Conservation (phyloP, 1,140 invertebrate species). For the Papilio machaon region DNA sequence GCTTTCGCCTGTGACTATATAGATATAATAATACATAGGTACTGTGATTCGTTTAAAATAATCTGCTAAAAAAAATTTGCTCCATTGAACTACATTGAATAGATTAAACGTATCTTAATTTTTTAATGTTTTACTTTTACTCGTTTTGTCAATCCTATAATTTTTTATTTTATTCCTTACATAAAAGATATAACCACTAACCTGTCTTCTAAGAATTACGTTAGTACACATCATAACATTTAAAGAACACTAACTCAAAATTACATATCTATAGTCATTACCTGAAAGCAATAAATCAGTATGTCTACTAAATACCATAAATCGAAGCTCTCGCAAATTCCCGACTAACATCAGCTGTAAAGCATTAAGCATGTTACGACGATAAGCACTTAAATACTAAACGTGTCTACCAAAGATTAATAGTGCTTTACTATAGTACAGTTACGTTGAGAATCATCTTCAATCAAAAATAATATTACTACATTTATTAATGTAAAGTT, state of each 20-base stretch:
- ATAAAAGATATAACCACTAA: too few relatives aligned
- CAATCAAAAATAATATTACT: slow-evolving; percentile 2
- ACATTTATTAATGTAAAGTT: too few relatives aligned
- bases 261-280: not conserved
- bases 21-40: too few relatives aligned
- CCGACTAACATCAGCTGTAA: not conserved
- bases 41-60: too few relatives aligned
- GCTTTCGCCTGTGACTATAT: too few relatives aligned
- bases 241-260: not conserved
- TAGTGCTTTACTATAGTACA: not conserved
- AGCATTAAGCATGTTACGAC: not conserved
- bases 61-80: too few relatives aligned
- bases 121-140: too few relatives aligned
- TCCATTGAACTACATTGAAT: too few relatives aligned
- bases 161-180: too few relatives aligned
- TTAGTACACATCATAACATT: not conserved
- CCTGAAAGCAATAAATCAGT: not conserved
- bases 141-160: too few relatives aligned
- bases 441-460: not conserved
- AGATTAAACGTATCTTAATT: too few relatives aligned
- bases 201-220: too few relatives aligned
- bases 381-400: slow-evolving; percentile 16
- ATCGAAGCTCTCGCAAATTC: slow-evolving; percentile 23
- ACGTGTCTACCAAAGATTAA: not conserved
- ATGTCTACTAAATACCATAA: slow-evolving; percentile 5